Evolutionary conservation across 2,888 invertebrate genomes (phyloP), one percentile per base, ranked within the genome.

Genomic region (Nipponacmea schrenckii): DNA sequence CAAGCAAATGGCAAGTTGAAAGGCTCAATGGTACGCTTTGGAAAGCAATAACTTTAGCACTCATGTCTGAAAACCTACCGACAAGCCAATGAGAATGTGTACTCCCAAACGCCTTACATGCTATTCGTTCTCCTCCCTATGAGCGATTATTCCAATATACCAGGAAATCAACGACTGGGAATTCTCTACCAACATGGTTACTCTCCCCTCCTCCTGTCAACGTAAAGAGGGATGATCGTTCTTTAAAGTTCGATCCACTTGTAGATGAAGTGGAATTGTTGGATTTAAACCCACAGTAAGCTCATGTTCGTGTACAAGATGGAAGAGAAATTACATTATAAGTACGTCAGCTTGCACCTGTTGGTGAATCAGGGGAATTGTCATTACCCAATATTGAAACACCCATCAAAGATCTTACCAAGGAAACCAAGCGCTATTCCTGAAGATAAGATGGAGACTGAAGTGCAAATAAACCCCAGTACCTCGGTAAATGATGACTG

Each of bases 1-100:
- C 46, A 31, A 67, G 74, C 74, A 27, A 77, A 79, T 68, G 74
- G n/a, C 67, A 67, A 39, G 70, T 68, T 2, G 75, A 79, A 50
- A 64, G 68, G 10, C 74, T 71, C 44, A 79, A 78, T 70, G 74
- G 72, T 20, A 75, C 69, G 27, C 71, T 80, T 8, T 80, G 79
- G 76, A 76, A 76, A 67, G 67, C 71, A 1, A 56, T 77, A 14
- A 27, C 17, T 50, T 44, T 75, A 20, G 46, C 74, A 17, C 56
- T 76, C 12, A 70, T 50, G 69, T 65, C 73, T 17, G 17, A 64
- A 67, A 56, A 64, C 10, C 46, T 10, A 75, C 74, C n/a, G n/a
- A n/a, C n/a, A n/a, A n/a, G n/a, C n/a, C n/a, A n/a, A n/a, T n/a
- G n/a, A n/a, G n/a, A n/a, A 68, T 50, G 14, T 24, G 67, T 72